Percentiles rank a stretch among this genome's conserved stretches.
These are phyloP conservation scores for Dasyprocta punctata DNA, from an alignment of 2,113 vertebrate species.

Conservation along the genomic window DNA sequence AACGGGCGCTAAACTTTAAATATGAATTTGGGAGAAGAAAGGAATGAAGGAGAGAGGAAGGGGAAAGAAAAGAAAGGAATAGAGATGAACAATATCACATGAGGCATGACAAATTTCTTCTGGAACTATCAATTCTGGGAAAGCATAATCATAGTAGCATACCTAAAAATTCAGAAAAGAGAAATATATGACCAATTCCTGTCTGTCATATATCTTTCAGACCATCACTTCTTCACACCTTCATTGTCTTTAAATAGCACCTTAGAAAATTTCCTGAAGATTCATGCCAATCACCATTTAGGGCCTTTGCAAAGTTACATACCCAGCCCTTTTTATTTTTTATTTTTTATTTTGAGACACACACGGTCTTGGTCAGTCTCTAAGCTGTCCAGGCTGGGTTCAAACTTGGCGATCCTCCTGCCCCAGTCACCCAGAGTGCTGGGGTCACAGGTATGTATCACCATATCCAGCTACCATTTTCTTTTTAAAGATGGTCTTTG, in stretches of 20 bases:
- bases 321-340: background rate
- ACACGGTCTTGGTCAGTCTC: background rate
- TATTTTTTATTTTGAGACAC: background rate
- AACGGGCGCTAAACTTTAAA: conserved; percentile 31
- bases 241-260: background rate
- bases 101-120: background rate
- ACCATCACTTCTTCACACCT: background rate
- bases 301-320: background rate
- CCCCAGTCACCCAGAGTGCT: background rate
- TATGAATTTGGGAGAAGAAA: background rate
- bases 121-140: conserved; percentile 1
- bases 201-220: background rate
- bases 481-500: background rate
- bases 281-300: background rate
- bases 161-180: background rate
- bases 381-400: background rate
- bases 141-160: background rate
- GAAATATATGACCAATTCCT: background rate
- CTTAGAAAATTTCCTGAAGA: background rate
- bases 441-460: background rate
- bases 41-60: background rate
- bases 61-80: background rate
- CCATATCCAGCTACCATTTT: background rate
- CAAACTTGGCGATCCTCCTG: background rate
- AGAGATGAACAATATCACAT: background rate